phyloP scores from a whole-genome alignment of 1,140 invertebrate genomes.

The Drosophila guanche region DNA sequence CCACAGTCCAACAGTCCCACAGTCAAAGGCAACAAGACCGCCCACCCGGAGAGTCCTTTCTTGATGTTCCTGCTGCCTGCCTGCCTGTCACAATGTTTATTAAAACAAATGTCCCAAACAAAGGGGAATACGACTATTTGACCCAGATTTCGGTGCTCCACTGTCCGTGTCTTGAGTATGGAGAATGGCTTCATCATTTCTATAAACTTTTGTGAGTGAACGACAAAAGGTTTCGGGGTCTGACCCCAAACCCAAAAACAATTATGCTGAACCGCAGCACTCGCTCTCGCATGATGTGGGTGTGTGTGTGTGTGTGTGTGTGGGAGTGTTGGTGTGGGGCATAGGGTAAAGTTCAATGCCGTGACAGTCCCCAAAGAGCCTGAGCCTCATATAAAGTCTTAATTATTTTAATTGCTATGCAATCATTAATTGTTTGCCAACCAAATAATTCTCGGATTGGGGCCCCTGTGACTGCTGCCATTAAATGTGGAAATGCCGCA shows the following conservation, averaged over 20 bases:
- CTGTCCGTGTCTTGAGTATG: conserved; percentile 43
- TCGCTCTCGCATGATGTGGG: too few relatives aligned
- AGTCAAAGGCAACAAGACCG: neutral
- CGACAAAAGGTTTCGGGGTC: conserved; percentile 29
- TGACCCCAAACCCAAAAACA: conserved; percentile 55
- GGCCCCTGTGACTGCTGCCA: conserved; percentile 30
- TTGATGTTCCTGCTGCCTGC: conserved; percentile 20
- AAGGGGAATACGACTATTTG: conserved; percentile 62
- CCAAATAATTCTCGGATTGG: conserved; percentile 41
- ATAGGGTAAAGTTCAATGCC: conserved; percentile 66
- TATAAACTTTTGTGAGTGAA: conserved; percentile 62
- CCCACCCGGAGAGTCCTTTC: conserved; percentile 44
- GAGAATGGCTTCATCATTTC: conserved; percentile 75
- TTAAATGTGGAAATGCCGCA: conserved; percentile 16
- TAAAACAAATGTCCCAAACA: conserved; percentile 75
- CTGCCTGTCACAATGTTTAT: conserved; percentile 77
- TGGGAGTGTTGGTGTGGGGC: neutral
- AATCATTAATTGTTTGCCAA: conserved; percentile 50
- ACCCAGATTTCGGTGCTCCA: conserved; percentile 62
- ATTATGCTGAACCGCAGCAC: conserved; percentile 43
- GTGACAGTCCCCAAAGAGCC: conserved; percentile 16
- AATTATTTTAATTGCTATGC: conserved; percentile 80
- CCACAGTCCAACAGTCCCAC: neutral
- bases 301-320: neutral
- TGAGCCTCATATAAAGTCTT: conserved; percentile 37